A percentile compares a stretch with the other conserved stretches of the same genome.
phyloP scores from a whole-genome alignment of 2,113 vertebrate species.

The Leucosticte australis region DNA sequence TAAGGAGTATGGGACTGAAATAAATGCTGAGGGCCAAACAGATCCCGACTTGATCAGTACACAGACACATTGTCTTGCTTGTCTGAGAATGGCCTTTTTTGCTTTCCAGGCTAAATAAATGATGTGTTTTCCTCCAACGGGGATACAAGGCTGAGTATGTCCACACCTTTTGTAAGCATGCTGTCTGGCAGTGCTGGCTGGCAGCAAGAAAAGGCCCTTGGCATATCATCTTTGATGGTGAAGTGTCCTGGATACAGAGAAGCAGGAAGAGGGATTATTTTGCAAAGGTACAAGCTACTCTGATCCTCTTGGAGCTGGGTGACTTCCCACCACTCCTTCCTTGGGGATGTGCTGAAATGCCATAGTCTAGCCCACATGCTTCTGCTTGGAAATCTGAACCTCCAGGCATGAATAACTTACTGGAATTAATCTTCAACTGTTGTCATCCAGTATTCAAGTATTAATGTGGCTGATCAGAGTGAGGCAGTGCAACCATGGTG shows the following conservation, averaged over 20 bases:
- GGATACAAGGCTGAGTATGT: neutral
- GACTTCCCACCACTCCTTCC: neutral
- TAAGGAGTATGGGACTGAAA: conserved; percentile 3
- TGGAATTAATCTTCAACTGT: conserved; percentile 37
- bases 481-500: neutral
- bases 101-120: neutral
- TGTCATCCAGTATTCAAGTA: conserved; percentile 28
- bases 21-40: neutral
- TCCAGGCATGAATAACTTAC: neutral
- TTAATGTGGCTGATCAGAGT: conserved; percentile 11
- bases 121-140: neutral
- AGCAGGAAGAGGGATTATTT: neutral
- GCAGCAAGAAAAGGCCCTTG: neutral
- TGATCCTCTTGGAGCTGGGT: neutral
- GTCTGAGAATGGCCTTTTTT: neutral
- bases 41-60: neutral
- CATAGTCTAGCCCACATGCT: neutral
- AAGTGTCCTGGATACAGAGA: neutral
- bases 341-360: neutral
- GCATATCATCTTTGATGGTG: neutral
- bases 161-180: neutral
- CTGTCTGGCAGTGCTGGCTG: neutral
- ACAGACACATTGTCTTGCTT: neutral
- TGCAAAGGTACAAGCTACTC: neutral
- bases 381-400: conserved; percentile 28